Base-by-base conservation (phyloP, 2,113 vertebrate species). In the Pionites leucogaster region DNA sequence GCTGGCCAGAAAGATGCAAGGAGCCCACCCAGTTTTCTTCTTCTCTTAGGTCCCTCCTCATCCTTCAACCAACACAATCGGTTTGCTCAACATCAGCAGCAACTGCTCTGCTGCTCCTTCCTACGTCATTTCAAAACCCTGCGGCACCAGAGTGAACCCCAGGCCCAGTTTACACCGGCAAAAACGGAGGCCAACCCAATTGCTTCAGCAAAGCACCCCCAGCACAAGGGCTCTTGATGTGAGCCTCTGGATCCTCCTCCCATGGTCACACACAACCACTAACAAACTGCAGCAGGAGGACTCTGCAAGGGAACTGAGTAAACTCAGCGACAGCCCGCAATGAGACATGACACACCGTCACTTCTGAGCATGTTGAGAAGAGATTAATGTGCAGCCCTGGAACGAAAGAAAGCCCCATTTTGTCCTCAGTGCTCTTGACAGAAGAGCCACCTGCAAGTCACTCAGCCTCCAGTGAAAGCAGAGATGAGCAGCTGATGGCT, bases 381-480 rank as follows among this genome's bases (percentile, higher is more conserved):
- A 93, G 92, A 95, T 97, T 93, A 89, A 74, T 27, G 14, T 7
- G 57, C 85, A 76, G 63, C 72, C 59, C 79, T 52, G 55, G 29
- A 19, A 76, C 27, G 52, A 62, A 29, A 35, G 4, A 15, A 59
- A 81, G 52, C 69, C 92, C 87, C 86, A 84, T 94, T 95, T 96
- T 74, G 76, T 95, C 95, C 92, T 95, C 64, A 4, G 74, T 84
- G 86, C 69, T 95, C 94, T 95, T 93, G 97, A 92, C 90, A 93
- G 93, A 71, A 87, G 91, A 72, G 76, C 91, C 11, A 0, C 28
- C 90, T 62, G 94, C 11, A 44, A 80, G 47, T 88, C 47, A 19
- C 50, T 92, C 60, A 11, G 22, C 57, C 42, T n/a, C 62, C 0
- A 5, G 28, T 24, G 70, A 90, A 68, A 90, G 84, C 71, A 2